A percentile compares a stretch with the other conserved stretches of the same genome.
phyloP scores from a whole-genome alignment of 1,140 invertebrate species.

The Periplaneta americana region DNA sequence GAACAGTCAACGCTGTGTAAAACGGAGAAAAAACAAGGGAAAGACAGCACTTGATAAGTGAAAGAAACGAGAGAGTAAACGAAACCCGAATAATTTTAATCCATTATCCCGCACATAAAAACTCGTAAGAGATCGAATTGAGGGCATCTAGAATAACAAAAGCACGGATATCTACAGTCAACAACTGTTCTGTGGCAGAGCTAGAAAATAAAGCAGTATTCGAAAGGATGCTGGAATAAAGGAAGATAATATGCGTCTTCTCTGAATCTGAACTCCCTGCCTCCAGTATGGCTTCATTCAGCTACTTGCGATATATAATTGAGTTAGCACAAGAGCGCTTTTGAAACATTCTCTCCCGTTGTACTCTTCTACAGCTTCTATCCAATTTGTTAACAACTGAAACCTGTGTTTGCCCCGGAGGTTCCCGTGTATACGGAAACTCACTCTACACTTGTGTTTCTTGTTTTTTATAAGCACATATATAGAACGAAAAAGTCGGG shows the following conservation, averaged over 20 bases:
- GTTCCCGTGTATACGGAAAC: background rate
- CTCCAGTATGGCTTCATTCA: background rate
- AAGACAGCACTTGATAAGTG: too few relatives aligned
- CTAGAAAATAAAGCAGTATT: background rate
- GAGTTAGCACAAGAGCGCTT: background rate
- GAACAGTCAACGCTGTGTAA: too few relatives aligned
- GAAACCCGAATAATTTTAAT: too few relatives aligned
- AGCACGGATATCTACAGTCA: too few relatives aligned
- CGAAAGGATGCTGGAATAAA: background rate
- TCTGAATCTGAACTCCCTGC: background rate
- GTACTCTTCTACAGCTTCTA: background rate
- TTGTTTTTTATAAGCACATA: background rate
- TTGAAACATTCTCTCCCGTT: background rate
- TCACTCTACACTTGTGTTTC: background rate
- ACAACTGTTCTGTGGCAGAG: background rate
- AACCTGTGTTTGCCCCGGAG: background rate
- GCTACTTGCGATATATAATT: background rate
- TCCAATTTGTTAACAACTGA: background rate
- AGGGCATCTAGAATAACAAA: too few relatives aligned
- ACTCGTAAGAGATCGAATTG: too few relatives aligned
- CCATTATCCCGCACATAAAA: too few relatives aligned
- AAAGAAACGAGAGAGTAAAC: too few relatives aligned
- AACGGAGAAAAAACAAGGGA: too few relatives aligned
- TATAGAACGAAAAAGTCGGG: too few relatives aligned
- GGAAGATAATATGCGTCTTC: background rate